Base-by-base conservation (phyloP, 2,113 vertebrate genomes). In the Phasianus colchicus region DNA sequence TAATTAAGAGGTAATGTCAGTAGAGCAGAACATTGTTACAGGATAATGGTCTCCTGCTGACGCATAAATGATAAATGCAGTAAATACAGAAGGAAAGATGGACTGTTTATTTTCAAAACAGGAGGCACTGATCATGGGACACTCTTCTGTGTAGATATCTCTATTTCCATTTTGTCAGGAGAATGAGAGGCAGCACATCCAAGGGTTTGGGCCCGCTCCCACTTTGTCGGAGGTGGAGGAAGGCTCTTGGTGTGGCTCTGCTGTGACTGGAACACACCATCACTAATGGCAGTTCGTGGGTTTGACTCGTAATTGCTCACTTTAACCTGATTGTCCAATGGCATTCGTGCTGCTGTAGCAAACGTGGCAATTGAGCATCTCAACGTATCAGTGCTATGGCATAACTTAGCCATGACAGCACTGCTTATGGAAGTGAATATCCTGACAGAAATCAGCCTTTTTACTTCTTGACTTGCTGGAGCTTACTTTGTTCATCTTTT, bases 1-100 rank as follows among this genome's bases (percentile, higher is more conserved):
- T 94, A 97, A 97, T 97, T 95, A 97, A 96, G 93, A 97, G 71
- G 94, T 94, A 96, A 94, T 92, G 95, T 95, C 88, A 92, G 74
- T 43, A 86, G 86, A 96, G 93, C 81, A 93, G 94, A 96, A 92
- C 90, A 90, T 61, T 96, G 95, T 97, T 81, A 89, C 90, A 94
- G 60, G 91, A 87, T 95, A 96, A 95, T 67, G 64, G 90, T 90
- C 89, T 96, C 94, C 92, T 89, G 92, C 92, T 95, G 93, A 90
- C 85, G 32, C 64, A 87, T 94, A 93, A 92, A 92, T 80, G 29
- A 77, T 47, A 97, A 95, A 88, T 78, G 84, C 47, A 76, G 81
- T 93, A 96, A 95, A 95, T 96, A 93, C 83, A 84, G 88, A 90
- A 89, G 90, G 84, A 61, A 90, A 93, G 60, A 25, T 0, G 0